Evolutionary conservation across 2,888 invertebrate genomes (phyloP), one percentile per base, ranked within the genome.

Genomic region (Acrocera orbiculus): DNA sequence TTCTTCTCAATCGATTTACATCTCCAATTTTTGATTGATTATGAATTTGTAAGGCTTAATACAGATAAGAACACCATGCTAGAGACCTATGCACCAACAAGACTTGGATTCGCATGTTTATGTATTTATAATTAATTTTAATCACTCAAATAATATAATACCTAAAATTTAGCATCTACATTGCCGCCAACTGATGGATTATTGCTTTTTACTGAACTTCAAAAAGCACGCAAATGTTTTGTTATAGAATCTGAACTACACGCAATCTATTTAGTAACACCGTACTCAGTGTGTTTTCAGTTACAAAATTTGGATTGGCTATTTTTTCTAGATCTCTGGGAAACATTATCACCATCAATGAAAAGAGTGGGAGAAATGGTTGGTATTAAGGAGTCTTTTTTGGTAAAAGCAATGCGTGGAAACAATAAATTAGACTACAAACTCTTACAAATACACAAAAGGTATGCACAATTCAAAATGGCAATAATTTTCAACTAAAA

Each of bases 101-200:
- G 82, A 41, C 65, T 98, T 34, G 96, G 92, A 0, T 75, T 79
- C 52, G 98, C 96, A 13, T 89, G 95, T 52, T 65, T 96, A 15
- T 71, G 53, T 53, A 38, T 23, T 27, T 16, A 31, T 17, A 16
- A 15, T 15, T 11, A 2, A 1, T 16, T 11, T 27, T 14, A 19
- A 19, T 19, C 8, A 6, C 5, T 6, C 5, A 13, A 15, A 15
- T 29, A 27, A 26, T 8, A 20, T 30, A 24, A 24, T 22, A 10
- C 23, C 10, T 23, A 15, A 19, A 26, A 4, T 11, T 16, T n/a
- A 52, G 68, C 87, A 14, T 89, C 95, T 1, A 85, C 92, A 0
- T 73, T 98, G 59, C 78, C 89, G n/a, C 95, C 96, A 1, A 81
- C 82, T 52, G 92, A 96, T 56, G 93, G 89, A 0, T 63, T 95